A percentile compares a stretch with the other conserved stretches of the same genome.
Evolutionary conservation across 2,888 invertebrate species (phyloP).

Genomic region (Limnephilus lunatus): DNA sequence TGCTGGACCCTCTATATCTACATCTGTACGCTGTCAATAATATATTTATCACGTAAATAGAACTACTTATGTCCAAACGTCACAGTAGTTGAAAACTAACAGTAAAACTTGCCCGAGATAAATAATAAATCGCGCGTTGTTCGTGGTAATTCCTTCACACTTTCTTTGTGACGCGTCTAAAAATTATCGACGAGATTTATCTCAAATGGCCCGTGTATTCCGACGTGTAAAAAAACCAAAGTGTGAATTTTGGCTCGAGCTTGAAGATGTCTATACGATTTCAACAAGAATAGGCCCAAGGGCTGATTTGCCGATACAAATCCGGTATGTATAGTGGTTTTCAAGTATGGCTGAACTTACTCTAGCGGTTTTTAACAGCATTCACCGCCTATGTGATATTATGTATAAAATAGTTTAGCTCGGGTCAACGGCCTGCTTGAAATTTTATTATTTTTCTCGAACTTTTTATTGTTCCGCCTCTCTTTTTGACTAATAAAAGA

Average conservation of each 20-base stretch:
- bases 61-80: not conserved
- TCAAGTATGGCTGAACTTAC: slow-evolving; percentile 39
- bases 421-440: slow-evolving; percentile 47
- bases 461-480: slow-evolving; percentile 51
- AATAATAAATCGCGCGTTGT: slow-evolving; percentile 3
- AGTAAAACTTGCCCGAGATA: not conserved
- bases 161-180: slow-evolving; percentile 37
- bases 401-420: slow-evolving; percentile 39
- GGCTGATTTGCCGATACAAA: slow-evolving; percentile 56
- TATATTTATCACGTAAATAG: not conserved
- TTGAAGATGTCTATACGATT: slow-evolving; percentile 46
- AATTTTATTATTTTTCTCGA: slow-evolving; percentile 53
- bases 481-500: slow-evolving; percentile 51
- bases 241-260: slow-evolving; percentile 60
- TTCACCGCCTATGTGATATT: not conserved
- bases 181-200: slow-evolving; percentile 50
- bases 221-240: slow-evolving; percentile 37
- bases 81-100: not conserved
- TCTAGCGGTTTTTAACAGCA: slow-evolving; percentile 45
- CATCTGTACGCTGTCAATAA: no score
- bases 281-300: slow-evolving; percentile 55
- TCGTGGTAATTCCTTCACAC: not conserved
- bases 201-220: slow-evolving; percentile 28
- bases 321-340: not conserved
- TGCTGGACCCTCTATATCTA: no score